phyloP scores from a whole-genome alignment of 2,113 vertebrate genomes.

The Ranitomeya variabilis region DNA sequence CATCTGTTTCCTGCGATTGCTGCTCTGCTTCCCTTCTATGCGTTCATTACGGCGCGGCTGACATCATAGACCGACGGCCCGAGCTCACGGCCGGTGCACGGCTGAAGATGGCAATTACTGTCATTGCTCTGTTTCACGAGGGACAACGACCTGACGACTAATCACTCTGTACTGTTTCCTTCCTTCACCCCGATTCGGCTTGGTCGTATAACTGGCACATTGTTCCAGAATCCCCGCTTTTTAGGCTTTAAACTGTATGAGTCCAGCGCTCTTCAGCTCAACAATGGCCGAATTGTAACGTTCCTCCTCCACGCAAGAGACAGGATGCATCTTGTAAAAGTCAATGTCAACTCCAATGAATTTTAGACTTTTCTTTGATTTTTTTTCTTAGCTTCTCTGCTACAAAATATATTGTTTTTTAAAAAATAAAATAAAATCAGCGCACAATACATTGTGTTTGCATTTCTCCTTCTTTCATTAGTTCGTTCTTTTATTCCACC shows the following conservation, averaged over 20 bases:
- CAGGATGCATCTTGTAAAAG: slow-evolving; percentile 7
- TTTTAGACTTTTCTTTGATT: not conserved
- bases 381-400: not conserved
- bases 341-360: not conserved
- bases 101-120: slow-evolving; percentile 35
- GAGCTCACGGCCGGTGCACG: not conserved
- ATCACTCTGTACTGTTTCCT: slow-evolving; percentile 21
- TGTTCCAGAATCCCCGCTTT: not conserved
- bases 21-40: slow-evolving; percentile 33
- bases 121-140: slow-evolving; percentile 14
- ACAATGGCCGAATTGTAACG: slow-evolving; percentile 18
- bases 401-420: not conserved
- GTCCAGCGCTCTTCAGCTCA: slow-evolving; percentile 20
- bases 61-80: slow-evolving; percentile 32
- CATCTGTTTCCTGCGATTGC: slow-evolving; percentile 55
- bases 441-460: not conserved
- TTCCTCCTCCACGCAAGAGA: not conserved
- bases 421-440: too few species aligned
- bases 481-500: not conserved
- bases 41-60: slow-evolving; percentile 9
- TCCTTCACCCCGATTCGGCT: not conserved
- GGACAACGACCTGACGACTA: not conserved
- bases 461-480: not conserved
- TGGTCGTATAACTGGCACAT: slow-evolving; percentile 7
- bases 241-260: slow-evolving; percentile 23